Evolutionary conservation across 2,888 invertebrate genomes (phyloP).

Genomic region (Plebejus argus): DNA sequence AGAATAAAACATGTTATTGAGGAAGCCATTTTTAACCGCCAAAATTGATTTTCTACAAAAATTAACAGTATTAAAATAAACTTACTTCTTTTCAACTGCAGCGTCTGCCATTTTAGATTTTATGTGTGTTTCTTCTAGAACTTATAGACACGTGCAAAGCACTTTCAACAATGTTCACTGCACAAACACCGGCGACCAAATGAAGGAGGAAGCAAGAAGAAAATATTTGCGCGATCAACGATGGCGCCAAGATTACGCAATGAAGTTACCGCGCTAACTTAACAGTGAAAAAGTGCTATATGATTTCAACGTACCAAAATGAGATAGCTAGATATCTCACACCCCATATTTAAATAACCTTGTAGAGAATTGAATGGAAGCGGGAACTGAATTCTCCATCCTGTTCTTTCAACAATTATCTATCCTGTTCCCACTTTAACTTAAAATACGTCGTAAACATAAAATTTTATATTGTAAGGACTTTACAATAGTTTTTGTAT

Average conservation of each 20-base stretch:
- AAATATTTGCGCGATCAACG: slow-evolving; percentile 56
- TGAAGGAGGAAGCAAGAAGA: slow-evolving; percentile 72
- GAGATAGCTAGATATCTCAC: slow-evolving; percentile 51
- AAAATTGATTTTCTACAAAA: slow-evolving; percentile 54
- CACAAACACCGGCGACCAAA: slow-evolving; percentile 77
- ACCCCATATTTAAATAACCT: slow-evolving; percentile 60
- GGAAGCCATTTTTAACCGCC: slow-evolving; percentile 81
- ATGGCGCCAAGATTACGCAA: slow-evolving; percentile 56
- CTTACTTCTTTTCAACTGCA: slow-evolving; percentile 85
- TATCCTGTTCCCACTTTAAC: slow-evolving; percentile 50
- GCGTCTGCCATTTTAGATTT: slow-evolving; percentile 83
- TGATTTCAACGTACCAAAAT: slow-evolving; percentile 43
- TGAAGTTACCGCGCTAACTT: slow-evolving; percentile 63
- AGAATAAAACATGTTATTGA: slow-evolving; percentile 49
- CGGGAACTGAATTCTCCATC: slow-evolving; percentile 54
- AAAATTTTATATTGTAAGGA: neutral
- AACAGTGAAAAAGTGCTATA: slow-evolving; percentile 52
- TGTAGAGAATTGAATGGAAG: slow-evolving; percentile 61
- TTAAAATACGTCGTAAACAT: neutral
- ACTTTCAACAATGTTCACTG: slow-evolving; percentile 71
- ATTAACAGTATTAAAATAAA: slow-evolving; percentile 51
- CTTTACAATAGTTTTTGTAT: neutral
- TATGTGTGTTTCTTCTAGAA: slow-evolving; percentile 50
- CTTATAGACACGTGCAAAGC: slow-evolving; percentile 69
- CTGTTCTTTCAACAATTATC: slow-evolving; percentile 48